Conservation (phyloP, 2,113 vertebrate species). For the human (Homo sapiens) region GRCh38 chr12:27210001-27210500, state of each 20-base stretch:
- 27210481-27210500: not conserved
- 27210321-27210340: not conserved
- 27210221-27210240: not conserved
- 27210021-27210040: not conserved
- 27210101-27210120: not conserved
- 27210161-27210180: not conserved
- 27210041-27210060: not conserved
- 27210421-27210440: not conserved
- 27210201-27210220: not conserved
- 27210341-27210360: not conserved
- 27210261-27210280: not conserved
- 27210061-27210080: not conserved
- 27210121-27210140: not conserved
- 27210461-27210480: not conserved
- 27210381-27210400: not conserved
- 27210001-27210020: not conserved
- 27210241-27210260: not conserved
- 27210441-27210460: not conserved
- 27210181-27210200: not conserved
- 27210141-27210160: not conserved
- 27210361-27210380: not conserved
- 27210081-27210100: not conserved
- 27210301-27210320: not conserved
- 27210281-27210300: not conserved
- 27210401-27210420: not conserved